phyloP scores from a whole-genome alignment of 1,140 invertebrate species.

The Trichoplusia ni region DNA sequence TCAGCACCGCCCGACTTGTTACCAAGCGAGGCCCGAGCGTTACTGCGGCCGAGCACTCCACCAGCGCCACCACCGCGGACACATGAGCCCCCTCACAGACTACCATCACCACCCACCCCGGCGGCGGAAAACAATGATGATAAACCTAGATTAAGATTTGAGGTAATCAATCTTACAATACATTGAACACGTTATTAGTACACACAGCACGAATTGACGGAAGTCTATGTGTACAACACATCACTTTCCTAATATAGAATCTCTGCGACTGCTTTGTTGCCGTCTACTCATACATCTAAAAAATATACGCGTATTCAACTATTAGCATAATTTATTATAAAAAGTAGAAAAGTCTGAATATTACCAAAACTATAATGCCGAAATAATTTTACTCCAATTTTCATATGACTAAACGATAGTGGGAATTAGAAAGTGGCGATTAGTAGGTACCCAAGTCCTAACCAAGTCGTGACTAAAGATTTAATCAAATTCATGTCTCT shows the following conservation, averaged over 20 bases:
- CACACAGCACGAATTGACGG: too few relatives aligned
- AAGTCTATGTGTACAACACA: too few relatives aligned
- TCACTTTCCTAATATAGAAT: too few relatives aligned
- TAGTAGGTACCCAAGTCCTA: conserved; percentile 31
- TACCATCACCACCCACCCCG: conserved; percentile 46
- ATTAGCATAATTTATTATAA: too few relatives aligned
- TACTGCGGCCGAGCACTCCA: conserved; percentile 62
- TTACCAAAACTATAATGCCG: too few relatives aligned
- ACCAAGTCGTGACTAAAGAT: conserved; percentile 41
- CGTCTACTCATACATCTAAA: too few relatives aligned
- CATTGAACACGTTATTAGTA: background rate
- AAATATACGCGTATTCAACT: too few relatives aligned
- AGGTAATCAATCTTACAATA: conserved; percentile 48
- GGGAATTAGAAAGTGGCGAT: conserved; percentile 44
- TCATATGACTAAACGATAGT: too few relatives aligned
- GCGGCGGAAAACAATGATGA: conserved; percentile 49
- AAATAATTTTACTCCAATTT: too few relatives aligned
- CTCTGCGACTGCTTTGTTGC: too few relatives aligned
- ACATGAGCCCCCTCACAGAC: conserved; percentile 49
- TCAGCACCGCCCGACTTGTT: conserved; percentile 76
- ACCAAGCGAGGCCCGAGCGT: conserved; percentile 71
- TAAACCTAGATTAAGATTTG: conserved; percentile 69
- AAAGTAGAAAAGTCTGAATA: too few relatives aligned
- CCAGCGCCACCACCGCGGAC: conserved; percentile 41
- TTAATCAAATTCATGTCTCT: conserved; percentile 40